Base-by-base conservation (phyloP, 2,797 vertebrate genomes). In the Bovichtus variegatus region DNA sequence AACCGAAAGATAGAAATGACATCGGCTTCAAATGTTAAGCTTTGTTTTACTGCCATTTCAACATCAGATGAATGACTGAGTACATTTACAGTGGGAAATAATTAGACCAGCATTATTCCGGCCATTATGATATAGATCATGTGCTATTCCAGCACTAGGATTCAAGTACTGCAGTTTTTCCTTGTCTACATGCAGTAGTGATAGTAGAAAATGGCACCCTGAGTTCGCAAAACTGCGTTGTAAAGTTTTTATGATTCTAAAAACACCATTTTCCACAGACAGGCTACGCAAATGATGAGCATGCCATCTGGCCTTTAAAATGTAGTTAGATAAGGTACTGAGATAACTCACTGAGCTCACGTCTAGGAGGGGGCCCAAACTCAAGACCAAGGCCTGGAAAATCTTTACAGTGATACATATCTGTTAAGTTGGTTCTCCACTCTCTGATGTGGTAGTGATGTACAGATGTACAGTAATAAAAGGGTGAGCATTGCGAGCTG, bases 271-370 rank as follows among this genome's bases (percentile, higher is more conserved):
- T 84, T 86, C 74, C 76, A 71, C 53, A 40, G 87, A 82, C 78
- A 81, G 59, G n/a, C 69, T 83, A 62, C 4, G 27, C 64, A 74
- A 82, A 83, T 80, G 76, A 91, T 81, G 84, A 87, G 77, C 76
- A 43, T 72, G 66, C 85, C 87, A 88, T 86, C 81, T 91, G 89
- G 87, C 73, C 43, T 73, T 79, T 50, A 87, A 85, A 78, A 47
- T 43, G 15, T 6, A 65, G 78, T 70, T 57, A 82, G 84, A 92
- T 90, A 90, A 78, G 74, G 62, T 73, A 66, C 60, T 76, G 78
- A 74, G 90, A 87, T 86, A 86, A 76, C 64, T 83, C 69, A 31
- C 67, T 87, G 80, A 91, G 76, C 81, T 87, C 81, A 89, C 9
- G 38, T 90, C 86, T 83, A 53, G 67, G 80, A 84, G 27, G 15